These are phyloP conservation scores for Antedon mediterranea DNA, from an alignment of 53 echinoderm and acorn worm genomes.

Conservation along the genomic window DNA sequence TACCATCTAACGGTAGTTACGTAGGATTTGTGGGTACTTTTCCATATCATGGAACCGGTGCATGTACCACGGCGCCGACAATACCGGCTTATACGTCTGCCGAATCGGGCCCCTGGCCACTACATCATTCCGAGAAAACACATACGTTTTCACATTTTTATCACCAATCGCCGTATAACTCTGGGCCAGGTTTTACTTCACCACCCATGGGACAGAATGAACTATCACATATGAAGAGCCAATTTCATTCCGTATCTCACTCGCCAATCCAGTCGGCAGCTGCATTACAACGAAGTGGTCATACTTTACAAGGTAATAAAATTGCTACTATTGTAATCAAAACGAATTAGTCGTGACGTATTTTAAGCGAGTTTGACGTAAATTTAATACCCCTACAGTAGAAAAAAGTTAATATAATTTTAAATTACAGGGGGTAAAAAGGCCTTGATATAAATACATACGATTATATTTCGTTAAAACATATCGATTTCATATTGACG, in stretches of 20 bases:
- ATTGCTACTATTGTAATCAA: background rate
- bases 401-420: too few species aligned
- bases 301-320: background rate
- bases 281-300: background rate
- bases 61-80: background rate
- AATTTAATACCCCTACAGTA: too few species aligned
- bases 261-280: background rate
- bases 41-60: background rate
- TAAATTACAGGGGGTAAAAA: too few species aligned
- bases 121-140: background rate
- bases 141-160: background rate
- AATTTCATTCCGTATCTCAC: background rate
- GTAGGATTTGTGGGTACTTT: background rate
- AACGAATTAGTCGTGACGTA: background rate
- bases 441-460: too few species aligned
- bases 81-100: background rate
- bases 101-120: background rate
- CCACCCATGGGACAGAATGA: background rate
- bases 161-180: background rate
- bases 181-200: background rate
- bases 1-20: background rate
- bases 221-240: background rate
- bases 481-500: too few species aligned
- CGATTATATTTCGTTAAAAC: too few species aligned
- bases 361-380: too few species aligned